Evolutionary conservation across 1,140 invertebrate species (phyloP), one percentile per base, ranked within the genome.

Genomic region (Dolichoris vasculosae): DNA sequence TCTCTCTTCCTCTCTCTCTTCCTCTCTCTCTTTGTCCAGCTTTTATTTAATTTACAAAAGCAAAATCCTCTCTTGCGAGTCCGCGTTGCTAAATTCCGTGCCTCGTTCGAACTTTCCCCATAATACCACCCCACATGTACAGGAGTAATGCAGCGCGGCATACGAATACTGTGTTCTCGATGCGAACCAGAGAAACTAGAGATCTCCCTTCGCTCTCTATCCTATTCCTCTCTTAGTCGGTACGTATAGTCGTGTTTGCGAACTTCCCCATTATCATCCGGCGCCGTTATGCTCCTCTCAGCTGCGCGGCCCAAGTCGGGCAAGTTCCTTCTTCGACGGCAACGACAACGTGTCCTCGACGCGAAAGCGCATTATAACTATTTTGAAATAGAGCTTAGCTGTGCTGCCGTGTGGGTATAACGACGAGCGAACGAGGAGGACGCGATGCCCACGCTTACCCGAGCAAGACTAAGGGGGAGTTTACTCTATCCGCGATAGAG

Each of bases 361-460:
- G 75, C 75, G 46, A n/a, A 51, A 48, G 75, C 75, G 46, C 75
- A 76, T 76, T 76, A 76, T 76, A 76, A 51, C 75, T 76, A 76
- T 76, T 76, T 51, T 30, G 75, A 76, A 76, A 51, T 51, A 76
- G 75, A 76, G 75, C 75, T 76, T 35, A 35, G 43, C 75, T 46
- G 3, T 23, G 43, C 75, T 46, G 3, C 23, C n/a, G n/a, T 9
- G 40, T 6, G 43, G 23, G 40, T 46, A 46, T 75, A 75, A 46
- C 40, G 38, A 75, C 2, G 71, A 69, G 67, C 35, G 32, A 69
- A 46, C 35, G 71, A 32, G 71, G 7, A 43, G 69, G 69, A 73
- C 2, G 69, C 69, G 73, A 48, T 30, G 30, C 64, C 20, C 64
- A 13, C 30, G 30, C 30, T 32, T 35, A 46, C 46, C 0, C 9